Percentiles rank a stretch among this genome's conserved stretches.
Evolutionary conservation across 2,888 invertebrate species (phyloP).

Genomic region (Rhogogaster chlorosoma): DNA sequence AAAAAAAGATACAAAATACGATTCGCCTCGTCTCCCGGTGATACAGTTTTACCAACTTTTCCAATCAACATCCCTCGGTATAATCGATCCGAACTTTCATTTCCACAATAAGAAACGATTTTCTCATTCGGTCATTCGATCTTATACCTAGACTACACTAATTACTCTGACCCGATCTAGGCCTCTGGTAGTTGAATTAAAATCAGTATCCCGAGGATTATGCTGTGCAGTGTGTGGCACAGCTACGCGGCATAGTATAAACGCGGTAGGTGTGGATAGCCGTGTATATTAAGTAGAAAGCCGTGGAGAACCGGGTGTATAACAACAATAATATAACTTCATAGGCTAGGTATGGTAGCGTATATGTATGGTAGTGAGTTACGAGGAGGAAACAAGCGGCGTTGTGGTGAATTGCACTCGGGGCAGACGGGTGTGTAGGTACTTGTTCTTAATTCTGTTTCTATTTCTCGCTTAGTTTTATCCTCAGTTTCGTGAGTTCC

Average conservation of each 20-base stretch:
- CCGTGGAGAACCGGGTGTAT: constrained; percentile 43
- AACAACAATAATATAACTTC: constrained; percentile 56
- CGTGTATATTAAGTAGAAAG: constrained; percentile 60
- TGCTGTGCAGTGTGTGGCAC: neutral
- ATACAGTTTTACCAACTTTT: too few species aligned
- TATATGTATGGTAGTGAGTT: neutral
- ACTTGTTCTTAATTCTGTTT: neutral
- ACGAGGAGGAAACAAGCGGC: constrained; percentile 37
- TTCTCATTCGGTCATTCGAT: too few species aligned
- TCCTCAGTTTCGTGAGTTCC: neutral
- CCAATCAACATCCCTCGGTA: too few species aligned
- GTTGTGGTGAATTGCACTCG: neutral
- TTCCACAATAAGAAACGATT: too few species aligned
- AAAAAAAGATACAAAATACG: neutral
- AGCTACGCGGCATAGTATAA: neutral
- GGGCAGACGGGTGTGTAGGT: neutral
- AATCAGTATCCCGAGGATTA: neutral
- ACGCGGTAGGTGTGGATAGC: constrained; percentile 52
- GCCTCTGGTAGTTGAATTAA: neutral
- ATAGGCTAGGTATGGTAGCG: neutral
- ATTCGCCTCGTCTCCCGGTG: too few species aligned
- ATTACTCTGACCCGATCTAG: constrained; percentile 32
- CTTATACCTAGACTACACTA: neutral
- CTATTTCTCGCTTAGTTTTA: neutral
- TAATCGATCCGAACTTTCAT: too few species aligned